These are phyloP conservation scores for Clepsis dumicolana DNA, from an alignment of 2,888 invertebrate species.

Conservation along the genomic window DNA sequence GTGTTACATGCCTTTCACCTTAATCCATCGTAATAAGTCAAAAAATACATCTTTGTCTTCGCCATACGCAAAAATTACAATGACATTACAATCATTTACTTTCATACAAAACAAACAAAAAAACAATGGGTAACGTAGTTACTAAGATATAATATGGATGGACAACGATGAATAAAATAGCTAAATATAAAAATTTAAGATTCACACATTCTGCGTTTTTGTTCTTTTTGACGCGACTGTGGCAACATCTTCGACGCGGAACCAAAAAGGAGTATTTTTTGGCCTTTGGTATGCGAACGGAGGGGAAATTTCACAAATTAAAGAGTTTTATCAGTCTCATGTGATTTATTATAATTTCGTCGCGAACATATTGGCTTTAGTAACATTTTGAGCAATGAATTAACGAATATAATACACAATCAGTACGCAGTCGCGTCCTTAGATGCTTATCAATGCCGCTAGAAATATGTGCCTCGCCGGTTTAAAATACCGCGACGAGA, in stretches of 20 bases:
- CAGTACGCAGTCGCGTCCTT: slow-evolving; percentile 3
- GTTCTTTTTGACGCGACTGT: neutral
- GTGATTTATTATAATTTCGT: slow-evolving; percentile 69
- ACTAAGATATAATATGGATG: neutral
- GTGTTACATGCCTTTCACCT: too few relatives aligned
- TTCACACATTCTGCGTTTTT: too few relatives aligned
- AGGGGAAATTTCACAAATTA: slow-evolving; percentile 51
- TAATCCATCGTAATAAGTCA: too few relatives aligned
- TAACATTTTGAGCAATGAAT: slow-evolving; percentile 66
- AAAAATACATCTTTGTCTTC: too few relatives aligned
- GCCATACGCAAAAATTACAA: too few relatives aligned
- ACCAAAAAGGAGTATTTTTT: neutral
- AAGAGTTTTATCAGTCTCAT: slow-evolving; percentile 71
- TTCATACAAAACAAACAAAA: too few relatives aligned
- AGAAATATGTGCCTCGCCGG: neutral
- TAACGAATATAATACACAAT: slow-evolving; percentile 2
- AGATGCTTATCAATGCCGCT: neutral
- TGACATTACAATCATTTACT: too few relatives aligned
- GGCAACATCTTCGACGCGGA: neutral
- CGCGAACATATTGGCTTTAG: slow-evolving; percentile 55
- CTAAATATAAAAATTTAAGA: neutral
- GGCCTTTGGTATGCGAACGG: too few relatives aligned
- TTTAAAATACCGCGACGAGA: neutral
- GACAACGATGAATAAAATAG: neutral
- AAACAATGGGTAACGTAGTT: too few relatives aligned